Evolutionary conservation across 1,140 invertebrate species (phyloP), one percentile per base, ranked within the genome.

Genomic region (Zaprionus davidi): DNA sequence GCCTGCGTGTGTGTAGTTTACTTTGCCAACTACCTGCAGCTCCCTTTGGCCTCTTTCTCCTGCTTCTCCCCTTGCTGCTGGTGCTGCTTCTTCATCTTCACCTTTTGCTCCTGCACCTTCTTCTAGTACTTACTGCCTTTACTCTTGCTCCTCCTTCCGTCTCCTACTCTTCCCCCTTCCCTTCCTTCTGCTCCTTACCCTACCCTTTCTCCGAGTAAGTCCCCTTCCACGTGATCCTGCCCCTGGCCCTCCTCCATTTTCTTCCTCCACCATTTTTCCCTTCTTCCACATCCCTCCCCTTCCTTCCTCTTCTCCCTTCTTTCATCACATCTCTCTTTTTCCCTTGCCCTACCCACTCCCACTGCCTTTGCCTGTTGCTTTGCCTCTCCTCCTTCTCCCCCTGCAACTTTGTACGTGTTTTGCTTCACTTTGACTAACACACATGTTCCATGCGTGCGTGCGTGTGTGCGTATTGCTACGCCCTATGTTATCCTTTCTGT

Each of bases 401-500:
- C 3, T 20, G 17, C 41, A 60, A 38, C 58, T 46, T 60, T 46
- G 58, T 60, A 34, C 60, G n/a, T 51, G 60, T 64, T 51, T 51
- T 46, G 41, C 28, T 17, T 9, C 17, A 17, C 41, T 46, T 46
- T 46, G 41, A 9, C 41, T 34, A 34, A 46, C 41, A 36, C 20
- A 17, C 28, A 28, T 12, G 15, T 41, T 31, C 9, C 28, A 9
- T 15, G 13, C 11, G 9, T 31, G 17, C 26, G 31, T 15, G 11
- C 11, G 15, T 20, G n/a, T 22, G 28, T 15, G 11, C n/a, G 31
- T 67, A 38, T n/a, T 22, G 46, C 12, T 62, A 53, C 22, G 57
- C 24, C 31, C 31, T 44, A n/a, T 62, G 34, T 71, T 63, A 59
- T 53, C 67, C 36, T 82, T 74, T 79, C 22, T 56, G 34, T 49